phyloP scores from a whole-genome alignment of 2,797 vertebrate genomes.

The Kryptopterus vitreolus region DNA sequence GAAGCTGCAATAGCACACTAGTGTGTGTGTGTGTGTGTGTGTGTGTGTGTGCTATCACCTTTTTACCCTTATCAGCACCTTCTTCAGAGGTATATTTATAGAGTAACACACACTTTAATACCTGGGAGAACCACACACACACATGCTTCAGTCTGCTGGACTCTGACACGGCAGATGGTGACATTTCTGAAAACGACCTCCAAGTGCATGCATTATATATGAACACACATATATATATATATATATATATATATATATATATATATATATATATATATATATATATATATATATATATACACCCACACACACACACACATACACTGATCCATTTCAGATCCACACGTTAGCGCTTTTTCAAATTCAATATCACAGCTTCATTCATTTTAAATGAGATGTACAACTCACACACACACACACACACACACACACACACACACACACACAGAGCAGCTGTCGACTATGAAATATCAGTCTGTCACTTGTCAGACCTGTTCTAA shows the following conservation, averaged over 20 bases:
- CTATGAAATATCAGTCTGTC: slow-evolving; percentile 3
- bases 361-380: slow-evolving; percentile 33
- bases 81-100: slow-evolving; percentile 14
- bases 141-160: not conserved
- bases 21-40: not conserved
- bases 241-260: not conserved
- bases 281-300: slow-evolving; percentile 2
- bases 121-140: slow-evolving; percentile 4
- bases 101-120: not conserved
- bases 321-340: slow-evolving; percentile 14
- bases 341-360: slow-evolving; percentile 19
- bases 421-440: slow-evolving; percentile 10
- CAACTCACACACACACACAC: slow-evolving; percentile 16
- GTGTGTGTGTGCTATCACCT: not conserved
- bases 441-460: not conserved
- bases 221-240: slow-evolving; percentile 20
- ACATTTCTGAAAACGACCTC: slow-evolving; percentile 54
- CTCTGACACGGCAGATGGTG: slow-evolving; percentile 46
- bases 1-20: not conserved
- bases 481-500: not conserved
- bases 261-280: not conserved
- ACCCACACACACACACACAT: slow-evolving; percentile 10
- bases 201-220: slow-evolving; percentile 55
- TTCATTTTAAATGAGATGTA: slow-evolving; percentile 33
- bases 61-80: slow-evolving; percentile 6